Base-by-base conservation (phyloP, 2,113 vertebrate genomes). In the Saccopteryx leptura region DNA sequence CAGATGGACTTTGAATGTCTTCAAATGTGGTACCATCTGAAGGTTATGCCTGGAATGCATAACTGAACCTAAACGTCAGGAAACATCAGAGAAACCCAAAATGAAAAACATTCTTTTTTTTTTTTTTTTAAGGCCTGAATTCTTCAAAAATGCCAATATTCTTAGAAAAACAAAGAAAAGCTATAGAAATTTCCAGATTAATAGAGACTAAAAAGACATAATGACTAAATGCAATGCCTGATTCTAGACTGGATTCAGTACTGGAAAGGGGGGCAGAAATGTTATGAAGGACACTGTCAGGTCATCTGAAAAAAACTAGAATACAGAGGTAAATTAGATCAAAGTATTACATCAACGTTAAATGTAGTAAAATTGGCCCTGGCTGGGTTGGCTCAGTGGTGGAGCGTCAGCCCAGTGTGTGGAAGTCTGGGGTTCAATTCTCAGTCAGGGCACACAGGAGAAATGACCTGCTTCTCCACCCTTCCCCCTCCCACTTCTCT, bases 121-220 rank as follows among this genome's bases (percentile, higher is more conserved):
- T 66, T 75, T 54, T 82, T 74, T 50, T 6, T 39, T 39, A 39
- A 39, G 39, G 56, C 12, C 31, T 81, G 23, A 91, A 52, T 74
- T 87, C 81, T 87, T 95, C 66, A 66, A 87, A 91, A 96, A 74
- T 78, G 26, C 2, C 33, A 83, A 11, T 81, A 46, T 74, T 56
- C 81, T 97, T 63, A 96, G 92, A 54, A 69, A 92, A 75, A 89
- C 21, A 87, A 94, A 89, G 58, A 87, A 94, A 84, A 11, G 13
- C 74, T 79, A 46, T 74, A 79, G 79, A 93, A 92, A 95, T 83
- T 76, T 86, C 46, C 88, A 79, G 54, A 66, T 81, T 90, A 78
- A 87, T 75, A 54, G 31, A 82, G 4, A 83, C 69, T 69, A 88
- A 91, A 74, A 86, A 95, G n/a, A 39, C 7, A 58, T 65, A 85